Base-by-base conservation (phyloP, 1,140 invertebrate species). In the Drosophila repleta region DNA sequence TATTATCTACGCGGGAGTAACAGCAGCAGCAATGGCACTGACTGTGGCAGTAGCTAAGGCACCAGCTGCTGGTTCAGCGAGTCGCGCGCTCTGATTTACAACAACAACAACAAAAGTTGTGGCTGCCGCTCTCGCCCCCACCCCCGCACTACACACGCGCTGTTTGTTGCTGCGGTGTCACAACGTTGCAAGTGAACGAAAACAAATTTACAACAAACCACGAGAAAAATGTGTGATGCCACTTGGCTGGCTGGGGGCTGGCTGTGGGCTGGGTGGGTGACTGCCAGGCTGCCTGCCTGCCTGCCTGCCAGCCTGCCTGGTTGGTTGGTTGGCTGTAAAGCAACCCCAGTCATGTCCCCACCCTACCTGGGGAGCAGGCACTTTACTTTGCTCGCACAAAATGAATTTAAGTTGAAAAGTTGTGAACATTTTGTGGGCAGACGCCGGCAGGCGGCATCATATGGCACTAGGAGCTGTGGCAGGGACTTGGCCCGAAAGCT, bases 121-220 rank as follows among this genome's bases (percentile, higher is more conserved):
- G 26, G 26, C 26, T 29, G 7, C 8, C 29, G 8, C 29, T 29
- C 29, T 8, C 26, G 1, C 26, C 17, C 45, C 17, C 46, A 11
- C 15, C n/a, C 2, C 3, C 41, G 39, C 39, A 17, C n/a, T 43
- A 29, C n/a, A 3, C 37, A 5, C 8, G 4, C 3, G 11, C 13
- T 65, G 78, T 5, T 5, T 58, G 53, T 17, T 60, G 66, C 20
- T 69, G 82, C 64, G 82, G 78, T 87, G 82, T 87, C 82, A 78
- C 79, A 83, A 76, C 71, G 70, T 79, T 87, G 83, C 81, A 82
- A 88, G 82, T 82, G 82, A 88, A 87, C 82, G 82, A 87, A 87
- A 87, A 87, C 82, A 87, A 87, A 87, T 87, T 87, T 88, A 88
- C 82, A 87, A 88, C 82, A 83, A 88, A 82, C 82, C 82, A 87